Evolutionary conservation across 1,140 invertebrate genomes (phyloP).

Genomic region (Conus betulinus): DNA sequence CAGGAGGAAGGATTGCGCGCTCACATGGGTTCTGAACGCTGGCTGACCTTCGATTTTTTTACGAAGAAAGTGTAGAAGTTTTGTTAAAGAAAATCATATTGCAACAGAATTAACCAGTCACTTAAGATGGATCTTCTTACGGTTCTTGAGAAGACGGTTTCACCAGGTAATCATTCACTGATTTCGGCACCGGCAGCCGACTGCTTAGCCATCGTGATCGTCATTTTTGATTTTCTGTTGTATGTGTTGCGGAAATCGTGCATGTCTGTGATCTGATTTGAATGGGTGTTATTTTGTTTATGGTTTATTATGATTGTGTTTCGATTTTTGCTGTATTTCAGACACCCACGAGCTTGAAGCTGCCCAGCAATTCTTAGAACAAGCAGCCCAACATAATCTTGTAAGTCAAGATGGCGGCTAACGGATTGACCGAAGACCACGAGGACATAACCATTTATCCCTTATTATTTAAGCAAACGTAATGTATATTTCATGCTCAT

Average conservation of each 20-base stretch:
- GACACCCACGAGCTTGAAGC: conserved; percentile 96
- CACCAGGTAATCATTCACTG: conserved; percentile 85
- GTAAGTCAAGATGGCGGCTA: conserved; percentile 78
- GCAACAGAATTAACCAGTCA: background rate
- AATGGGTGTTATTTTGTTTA: background rate
- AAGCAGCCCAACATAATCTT: conserved; percentile 93
- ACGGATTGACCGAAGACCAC: conserved; percentile 28
- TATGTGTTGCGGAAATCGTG: background rate
- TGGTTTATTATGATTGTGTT: background rate
- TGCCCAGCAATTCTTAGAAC: conserved; percentile 93
- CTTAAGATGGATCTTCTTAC: conserved; percentile 73
- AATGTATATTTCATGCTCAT: too few species aligned
- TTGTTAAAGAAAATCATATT: background rate
- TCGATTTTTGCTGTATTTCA: conserved; percentile 77
- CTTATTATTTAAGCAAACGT: too few species aligned
- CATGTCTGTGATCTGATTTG: background rate
- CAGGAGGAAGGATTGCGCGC: conserved; percentile 33
- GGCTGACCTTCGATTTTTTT: conserved; percentile 38
- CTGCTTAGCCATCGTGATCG: too few species aligned
- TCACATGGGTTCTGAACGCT: conserved; percentile 44
- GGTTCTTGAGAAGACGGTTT: conserved; percentile 95
- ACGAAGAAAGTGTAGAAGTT: background rate
- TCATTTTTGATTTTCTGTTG: conserved; percentile 22
- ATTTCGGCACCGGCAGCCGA: conserved; percentile 35
- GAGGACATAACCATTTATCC: background rate